Evolutionary conservation across 2,888 invertebrate genomes (phyloP).

Genomic region (Clanis bilineata): DNA sequence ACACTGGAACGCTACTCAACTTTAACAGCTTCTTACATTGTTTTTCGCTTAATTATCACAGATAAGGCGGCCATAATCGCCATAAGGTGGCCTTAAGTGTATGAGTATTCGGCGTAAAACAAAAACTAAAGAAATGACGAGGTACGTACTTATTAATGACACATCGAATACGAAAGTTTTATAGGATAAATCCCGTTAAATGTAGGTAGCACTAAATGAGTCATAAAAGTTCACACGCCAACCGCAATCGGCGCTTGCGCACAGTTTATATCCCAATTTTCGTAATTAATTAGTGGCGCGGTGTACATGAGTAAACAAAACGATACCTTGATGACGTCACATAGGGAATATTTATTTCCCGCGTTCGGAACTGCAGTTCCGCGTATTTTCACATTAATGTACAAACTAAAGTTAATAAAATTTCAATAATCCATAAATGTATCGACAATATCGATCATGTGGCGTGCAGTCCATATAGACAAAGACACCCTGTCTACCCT

Average conservation of each 20-base stretch:
- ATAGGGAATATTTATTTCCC: not conserved
- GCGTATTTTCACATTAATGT: no score
- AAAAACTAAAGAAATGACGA: not conserved
- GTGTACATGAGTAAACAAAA: not conserved
- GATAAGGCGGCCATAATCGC: no score
- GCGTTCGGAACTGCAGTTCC: not conserved
- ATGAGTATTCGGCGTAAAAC: no score
- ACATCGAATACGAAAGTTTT: not conserved
- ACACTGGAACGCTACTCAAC: no score
- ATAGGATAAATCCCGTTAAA: not conserved
- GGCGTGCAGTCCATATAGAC: no score
- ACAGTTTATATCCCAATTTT: not conserved
- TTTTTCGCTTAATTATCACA: no score
- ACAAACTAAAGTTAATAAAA: no score
- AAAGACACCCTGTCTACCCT: no score
- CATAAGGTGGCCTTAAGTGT: no score
- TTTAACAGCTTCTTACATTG: no score
- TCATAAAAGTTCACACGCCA: conserved; percentile 1
- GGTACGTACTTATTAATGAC: not conserved
- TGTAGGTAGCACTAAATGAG: not conserved
- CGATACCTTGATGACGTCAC: not conserved
- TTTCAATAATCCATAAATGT: no score
- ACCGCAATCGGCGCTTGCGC: not conserved
- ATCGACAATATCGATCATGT: no score
- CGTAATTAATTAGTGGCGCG: not conserved